These are phyloP conservation scores for Drosophila infuscata DNA, from an alignment of 2,888 invertebrate genomes.

Conservation along the genomic window DNA sequence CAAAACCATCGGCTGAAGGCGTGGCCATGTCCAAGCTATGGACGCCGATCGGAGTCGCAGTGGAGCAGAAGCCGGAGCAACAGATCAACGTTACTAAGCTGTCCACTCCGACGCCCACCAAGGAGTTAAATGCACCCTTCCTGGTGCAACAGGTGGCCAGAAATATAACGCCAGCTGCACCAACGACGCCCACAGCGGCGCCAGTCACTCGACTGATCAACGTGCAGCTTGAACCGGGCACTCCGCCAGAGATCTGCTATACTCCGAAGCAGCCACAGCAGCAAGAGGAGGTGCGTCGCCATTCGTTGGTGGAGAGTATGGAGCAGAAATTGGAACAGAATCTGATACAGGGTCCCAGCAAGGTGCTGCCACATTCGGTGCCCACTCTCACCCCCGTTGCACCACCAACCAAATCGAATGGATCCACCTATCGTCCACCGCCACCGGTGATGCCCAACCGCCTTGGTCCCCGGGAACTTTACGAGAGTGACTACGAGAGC, in stretches of 20 bases:
- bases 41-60: slow-evolving; percentile 84
- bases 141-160: slow-evolving; percentile 85
- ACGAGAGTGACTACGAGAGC: slow-evolving; percentile 90
- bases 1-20: slow-evolving; percentile 88
- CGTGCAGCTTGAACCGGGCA: slow-evolving; percentile 88
- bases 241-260: slow-evolving; percentile 89
- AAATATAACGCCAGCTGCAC: slow-evolving; percentile 69
- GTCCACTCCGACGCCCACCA: slow-evolving; percentile 69
- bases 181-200: slow-evolving; percentile 2
- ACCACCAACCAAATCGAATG: slow-evolving; percentile 84
- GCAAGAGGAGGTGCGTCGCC: slow-evolving; percentile 84
- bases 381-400: slow-evolving; percentile 86
- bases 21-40: slow-evolving; percentile 89
- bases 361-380: slow-evolving; percentile 86
- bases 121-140: slow-evolving; percentile 86
- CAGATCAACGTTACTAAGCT: slow-evolving; percentile 44
- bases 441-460: slow-evolving; percentile 87
- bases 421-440: slow-evolving; percentile 83
- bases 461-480: slow-evolving; percentile 86
- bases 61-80: slow-evolving; percentile 61
- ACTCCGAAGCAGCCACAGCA: slow-evolving; percentile 86
- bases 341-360: slow-evolving; percentile 86
- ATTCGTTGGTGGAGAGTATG: slow-evolving; percentile 87
- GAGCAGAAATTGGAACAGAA: slow-evolving; percentile 87
- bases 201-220: slow-evolving; percentile 85